Percentiles rank a stretch among this genome's conserved stretches.
These are phyloP conservation scores for Sitta carolinensis DNA, from an alignment of 2,797 vertebrate species.

Conservation along the genomic window DNA sequence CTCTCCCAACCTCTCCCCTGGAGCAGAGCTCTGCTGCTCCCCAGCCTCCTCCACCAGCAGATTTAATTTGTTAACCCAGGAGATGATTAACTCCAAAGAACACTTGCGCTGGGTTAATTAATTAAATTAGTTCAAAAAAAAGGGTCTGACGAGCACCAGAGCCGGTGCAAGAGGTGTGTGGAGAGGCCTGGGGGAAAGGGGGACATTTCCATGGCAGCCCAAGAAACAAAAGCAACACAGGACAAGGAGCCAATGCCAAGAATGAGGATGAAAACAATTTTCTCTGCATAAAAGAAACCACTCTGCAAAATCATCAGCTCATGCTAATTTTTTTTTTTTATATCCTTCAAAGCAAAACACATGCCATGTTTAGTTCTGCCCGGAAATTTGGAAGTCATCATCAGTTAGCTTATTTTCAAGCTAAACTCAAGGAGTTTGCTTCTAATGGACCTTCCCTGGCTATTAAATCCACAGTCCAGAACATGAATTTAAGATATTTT, in stretches of 20 bases:
- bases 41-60: not conserved
- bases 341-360: slow-evolving; percentile 31
- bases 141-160: slow-evolving; percentile 20
- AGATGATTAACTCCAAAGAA: slow-evolving; percentile 48
- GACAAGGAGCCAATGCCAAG: slow-evolving; percentile 50
- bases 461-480: not conserved
- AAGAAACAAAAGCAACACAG: slow-evolving; percentile 63
- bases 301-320: slow-evolving; percentile 55
- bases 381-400: slow-evolving; percentile 1
- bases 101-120: slow-evolving; percentile 54
- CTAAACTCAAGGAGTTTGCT: not conserved
- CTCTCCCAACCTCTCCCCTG: not conserved
- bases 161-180: not conserved
- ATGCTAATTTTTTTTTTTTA: slow-evolving; percentile 20
- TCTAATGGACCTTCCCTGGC: not conserved
- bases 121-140: slow-evolving; percentile 53
- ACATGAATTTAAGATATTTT: not conserved
- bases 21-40: not conserved
- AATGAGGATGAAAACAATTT: slow-evolving; percentile 54
- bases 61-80: not conserved
- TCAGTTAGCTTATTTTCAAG: not conserved
- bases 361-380: slow-evolving; percentile 21
- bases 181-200: slow-evolving; percentile 45
- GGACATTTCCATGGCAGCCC: slow-evolving; percentile 67
- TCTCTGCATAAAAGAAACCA: slow-evolving; percentile 54